phyloP scores from a whole-genome alignment of 2,113 vertebrate species.

The Colius striatus region DNA sequence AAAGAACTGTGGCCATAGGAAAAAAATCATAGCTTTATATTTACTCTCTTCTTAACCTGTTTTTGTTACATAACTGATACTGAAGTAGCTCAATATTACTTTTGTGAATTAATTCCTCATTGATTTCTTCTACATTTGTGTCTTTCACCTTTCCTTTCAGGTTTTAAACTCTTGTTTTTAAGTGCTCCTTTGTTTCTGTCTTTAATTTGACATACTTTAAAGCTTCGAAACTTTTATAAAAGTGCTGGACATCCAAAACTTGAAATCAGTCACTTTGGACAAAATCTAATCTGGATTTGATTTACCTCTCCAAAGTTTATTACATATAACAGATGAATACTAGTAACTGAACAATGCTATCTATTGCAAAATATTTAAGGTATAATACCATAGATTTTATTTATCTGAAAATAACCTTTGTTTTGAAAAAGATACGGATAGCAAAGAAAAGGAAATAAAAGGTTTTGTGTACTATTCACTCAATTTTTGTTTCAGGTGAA shows the following conservation, averaged over 20 bases:
- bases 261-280: background rate
- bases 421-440: background rate
- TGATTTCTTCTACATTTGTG: background rate
- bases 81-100: background rate
- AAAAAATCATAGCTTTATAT: background rate
- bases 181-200: background rate
- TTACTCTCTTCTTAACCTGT: background rate
- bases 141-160: background rate
- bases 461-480: background rate
- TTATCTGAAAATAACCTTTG: background rate
- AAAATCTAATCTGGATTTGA: background rate
- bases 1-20: background rate
- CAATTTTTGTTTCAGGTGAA: background rate
- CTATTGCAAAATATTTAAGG: background rate
- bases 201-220: background rate
- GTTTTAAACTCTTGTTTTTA: background rate
- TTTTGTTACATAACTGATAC: background rate
- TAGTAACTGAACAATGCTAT: background rate
- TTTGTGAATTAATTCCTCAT: background rate
- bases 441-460: background rate
- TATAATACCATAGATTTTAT: background rate
- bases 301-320: background rate
- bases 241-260: background rate
- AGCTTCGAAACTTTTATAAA: background rate
- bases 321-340: background rate